phyloP scores from a whole-genome alignment of 2,797 vertebrate genomes.

The Chrysocyon brachyurus region DNA sequence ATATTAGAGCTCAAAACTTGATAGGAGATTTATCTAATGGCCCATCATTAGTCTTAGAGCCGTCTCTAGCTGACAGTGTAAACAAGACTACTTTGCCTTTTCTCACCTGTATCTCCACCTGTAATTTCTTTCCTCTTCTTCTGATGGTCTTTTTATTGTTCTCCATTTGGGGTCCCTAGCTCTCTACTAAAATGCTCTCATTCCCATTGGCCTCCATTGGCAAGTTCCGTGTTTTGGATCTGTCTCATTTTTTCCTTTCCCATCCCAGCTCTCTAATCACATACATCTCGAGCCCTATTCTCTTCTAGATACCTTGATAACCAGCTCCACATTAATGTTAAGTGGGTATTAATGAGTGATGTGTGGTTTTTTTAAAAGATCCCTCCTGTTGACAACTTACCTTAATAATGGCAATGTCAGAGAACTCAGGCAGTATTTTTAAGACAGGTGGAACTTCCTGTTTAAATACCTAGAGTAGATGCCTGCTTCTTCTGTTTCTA shows the following conservation, averaged over 20 bases:
- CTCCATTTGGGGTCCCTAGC: too few species aligned
- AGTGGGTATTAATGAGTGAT: neutral
- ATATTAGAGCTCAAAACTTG: constrained; percentile 49
- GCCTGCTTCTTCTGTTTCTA: neutral
- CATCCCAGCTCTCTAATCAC: neutral
- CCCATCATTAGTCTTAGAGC: neutral
- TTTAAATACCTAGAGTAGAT: neutral
- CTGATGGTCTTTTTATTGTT: neutral
- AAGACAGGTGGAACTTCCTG: neutral
- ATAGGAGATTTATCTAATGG: constrained; percentile 59
- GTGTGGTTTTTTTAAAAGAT: neutral
- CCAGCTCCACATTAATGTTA: neutral
- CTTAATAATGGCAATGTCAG: neutral
- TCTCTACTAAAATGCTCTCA: neutral
- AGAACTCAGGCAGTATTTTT: constrained; percentile 20
- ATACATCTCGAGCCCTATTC: neutral
- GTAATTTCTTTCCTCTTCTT: neutral
- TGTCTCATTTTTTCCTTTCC: neutral
- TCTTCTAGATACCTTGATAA: neutral
- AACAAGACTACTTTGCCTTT: neutral
- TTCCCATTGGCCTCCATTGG: neutral
- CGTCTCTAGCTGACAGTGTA: neutral
- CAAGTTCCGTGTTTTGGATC: neutral
- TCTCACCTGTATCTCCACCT: neutral
- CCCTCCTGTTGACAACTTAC: neutral